Conservation (phyloP, 2,888 invertebrate species). For the Drosophila neotestacea region DNA sequence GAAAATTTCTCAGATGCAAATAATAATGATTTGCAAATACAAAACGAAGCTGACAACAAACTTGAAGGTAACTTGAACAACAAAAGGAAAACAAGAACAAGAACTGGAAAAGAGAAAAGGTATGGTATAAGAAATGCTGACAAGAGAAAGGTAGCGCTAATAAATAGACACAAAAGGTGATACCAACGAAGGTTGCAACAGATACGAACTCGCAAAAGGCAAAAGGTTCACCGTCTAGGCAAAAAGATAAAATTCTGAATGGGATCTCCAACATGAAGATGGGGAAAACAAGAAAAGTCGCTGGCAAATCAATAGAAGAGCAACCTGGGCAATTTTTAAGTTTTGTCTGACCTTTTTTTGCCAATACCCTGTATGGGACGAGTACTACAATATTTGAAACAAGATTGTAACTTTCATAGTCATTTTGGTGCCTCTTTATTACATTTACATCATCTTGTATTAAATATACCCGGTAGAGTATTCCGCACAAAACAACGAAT, state of each 20-base stretch:
- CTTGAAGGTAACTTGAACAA: conserved; percentile 28
- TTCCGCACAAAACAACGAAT: conserved; percentile 1
- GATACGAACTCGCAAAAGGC: conserved; percentile 39
- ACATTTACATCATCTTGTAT: background rate
- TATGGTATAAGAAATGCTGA: conserved; percentile 51
- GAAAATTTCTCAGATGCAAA: conserved; percentile 65
- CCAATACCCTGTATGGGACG: conserved; percentile 2
- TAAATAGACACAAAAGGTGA: conserved; percentile 76
- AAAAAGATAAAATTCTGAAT: conserved; percentile 47
- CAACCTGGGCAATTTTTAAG: conserved; percentile 57
- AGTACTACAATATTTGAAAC: background rate
- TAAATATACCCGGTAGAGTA: conserved; percentile 5
- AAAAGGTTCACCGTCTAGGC: conserved; percentile 49
- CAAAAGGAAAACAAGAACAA: background rate
- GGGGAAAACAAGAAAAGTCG: conserved; percentile 31
- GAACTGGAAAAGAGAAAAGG: conserved; percentile 12
- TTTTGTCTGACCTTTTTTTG: conserved; percentile 52
- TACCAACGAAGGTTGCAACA: conserved; percentile 52
- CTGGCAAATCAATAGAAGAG: conserved; percentile 69
- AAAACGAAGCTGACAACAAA: conserved; percentile 53
- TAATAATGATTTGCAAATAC: conserved; percentile 81
- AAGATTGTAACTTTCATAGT: background rate
- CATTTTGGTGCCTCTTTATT: background rate
- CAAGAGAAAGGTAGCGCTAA: conserved; percentile 71
- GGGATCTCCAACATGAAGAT: conserved; percentile 15